These are phyloP conservation scores for Chloroclystis v-ata DNA, from an alignment of 2,888 invertebrate species.

Conservation along the genomic window DNA sequence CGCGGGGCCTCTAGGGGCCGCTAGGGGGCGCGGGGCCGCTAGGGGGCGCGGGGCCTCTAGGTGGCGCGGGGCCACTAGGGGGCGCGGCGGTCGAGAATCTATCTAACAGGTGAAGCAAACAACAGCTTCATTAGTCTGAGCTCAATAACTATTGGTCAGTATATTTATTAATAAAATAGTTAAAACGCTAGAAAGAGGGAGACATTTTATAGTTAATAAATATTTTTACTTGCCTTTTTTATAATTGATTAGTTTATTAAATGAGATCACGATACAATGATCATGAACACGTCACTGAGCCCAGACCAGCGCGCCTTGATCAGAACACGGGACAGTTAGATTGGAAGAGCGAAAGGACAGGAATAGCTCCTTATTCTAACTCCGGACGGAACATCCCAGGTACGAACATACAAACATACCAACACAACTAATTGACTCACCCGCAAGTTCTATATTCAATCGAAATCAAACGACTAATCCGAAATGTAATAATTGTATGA, in stretches of 20 bases:
- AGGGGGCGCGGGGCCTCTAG: slow-evolving; percentile 44
- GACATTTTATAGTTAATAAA: too few relatives aligned
- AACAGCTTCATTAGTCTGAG: not conserved
- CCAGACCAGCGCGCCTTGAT: not conserved
- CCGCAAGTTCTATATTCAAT: not conserved
- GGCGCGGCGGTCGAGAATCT: slow-evolving; percentile 3
- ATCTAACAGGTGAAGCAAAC: slow-evolving; percentile 11
- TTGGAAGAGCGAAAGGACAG: slow-evolving; percentile 19
- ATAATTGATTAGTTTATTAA: too few relatives aligned
- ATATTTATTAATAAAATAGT: too few relatives aligned
- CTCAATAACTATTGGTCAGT: not conserved
- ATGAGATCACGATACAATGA: too few relatives aligned
- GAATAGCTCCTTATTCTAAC: slow-evolving; percentile 58
- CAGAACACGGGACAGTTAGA: slow-evolving; percentile 10
- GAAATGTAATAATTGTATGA: too few relatives aligned
- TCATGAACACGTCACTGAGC: not conserved
- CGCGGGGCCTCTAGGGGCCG: too few relatives aligned
- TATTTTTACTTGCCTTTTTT: too few relatives aligned
- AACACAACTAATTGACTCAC: not conserved
- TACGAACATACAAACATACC: slow-evolving; percentile 42
- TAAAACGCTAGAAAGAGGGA: too few relatives aligned
- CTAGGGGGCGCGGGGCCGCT: slow-evolving; percentile 10
- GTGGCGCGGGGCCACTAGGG: slow-evolving; percentile 34
- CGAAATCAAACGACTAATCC: too few relatives aligned
- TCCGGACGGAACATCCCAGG: slow-evolving; percentile 72